Conservation (phyloP, 2,797 vertebrate genomes). For the Gadopsis marmoratus region DNA sequence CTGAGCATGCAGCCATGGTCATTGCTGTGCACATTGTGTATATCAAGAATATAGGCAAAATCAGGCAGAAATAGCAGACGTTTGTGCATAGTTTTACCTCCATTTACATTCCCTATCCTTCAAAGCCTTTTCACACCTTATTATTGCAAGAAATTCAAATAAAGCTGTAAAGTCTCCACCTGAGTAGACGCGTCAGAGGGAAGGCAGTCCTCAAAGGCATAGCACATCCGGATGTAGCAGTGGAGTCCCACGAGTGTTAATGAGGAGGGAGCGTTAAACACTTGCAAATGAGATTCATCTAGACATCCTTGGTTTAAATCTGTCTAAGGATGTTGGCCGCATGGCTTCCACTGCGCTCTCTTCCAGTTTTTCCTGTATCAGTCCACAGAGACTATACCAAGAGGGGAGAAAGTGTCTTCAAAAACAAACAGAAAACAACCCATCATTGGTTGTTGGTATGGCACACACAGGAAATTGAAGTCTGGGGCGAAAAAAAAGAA, state of each 20-base stretch:
- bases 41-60: not conserved
- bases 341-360: conserved; percentile 12
- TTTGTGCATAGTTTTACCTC: not conserved
- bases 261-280: conserved; percentile 45
- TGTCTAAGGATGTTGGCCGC: conserved; percentile 25
- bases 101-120: not conserved
- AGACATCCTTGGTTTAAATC: conserved; percentile 30
- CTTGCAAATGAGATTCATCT: conserved; percentile 56
- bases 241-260: conserved; percentile 27
- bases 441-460: not conserved
- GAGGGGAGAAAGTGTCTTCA: conserved; percentile 16
- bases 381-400: conserved; percentile 1
- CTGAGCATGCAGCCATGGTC: not conserved
- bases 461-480: conserved; percentile 16
- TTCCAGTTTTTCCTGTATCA: conserved; percentile 6
- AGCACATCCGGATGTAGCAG: conserved; percentile 29
- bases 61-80: not conserved
- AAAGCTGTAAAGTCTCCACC: conserved; percentile 4
- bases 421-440: conserved; percentile 22
- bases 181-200: conserved; percentile 19
- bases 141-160: conserved; percentile 23
- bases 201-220: conserved; percentile 40
- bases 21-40: not conserved
- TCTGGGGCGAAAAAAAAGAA: not conserved
- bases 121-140: conserved; percentile 25